These are phyloP conservation scores for Centrocercus urophasianus DNA, from an alignment of 2,113 vertebrate species.

Conservation along the genomic window DNA sequence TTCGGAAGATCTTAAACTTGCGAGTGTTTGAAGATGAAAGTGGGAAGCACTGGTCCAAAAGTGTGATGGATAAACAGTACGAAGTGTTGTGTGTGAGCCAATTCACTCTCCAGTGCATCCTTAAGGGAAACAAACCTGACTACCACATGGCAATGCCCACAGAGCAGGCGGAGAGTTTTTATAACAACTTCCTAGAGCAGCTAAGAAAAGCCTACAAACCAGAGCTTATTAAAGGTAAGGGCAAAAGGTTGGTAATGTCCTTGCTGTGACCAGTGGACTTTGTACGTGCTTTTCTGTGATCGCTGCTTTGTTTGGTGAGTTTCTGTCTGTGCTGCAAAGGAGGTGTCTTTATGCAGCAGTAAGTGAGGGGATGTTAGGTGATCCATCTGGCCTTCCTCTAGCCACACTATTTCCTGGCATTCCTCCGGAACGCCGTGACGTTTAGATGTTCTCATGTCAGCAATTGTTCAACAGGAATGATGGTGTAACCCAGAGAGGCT, in stretches of 20 bases:
- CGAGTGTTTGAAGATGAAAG: constrained; percentile 93
- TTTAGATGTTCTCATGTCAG: neutral
- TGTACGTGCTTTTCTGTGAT: neutral
- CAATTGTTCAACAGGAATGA: neutral
- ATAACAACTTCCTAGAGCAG: constrained; percentile 90
- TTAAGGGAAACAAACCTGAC: constrained; percentile 97
- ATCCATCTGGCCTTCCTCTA: neutral
- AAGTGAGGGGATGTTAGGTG: neutral
- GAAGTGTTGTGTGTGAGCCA: constrained; percentile 96
- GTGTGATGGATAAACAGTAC: constrained; percentile 91
- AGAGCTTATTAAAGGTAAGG: constrained; percentile 91
- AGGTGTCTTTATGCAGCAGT: fast-evolving
- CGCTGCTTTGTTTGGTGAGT: neutral
- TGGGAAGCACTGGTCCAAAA: constrained; percentile 92
- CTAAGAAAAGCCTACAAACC: constrained; percentile 89
- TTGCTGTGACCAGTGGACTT: neutral
- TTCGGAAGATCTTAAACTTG: constrained; percentile 95
- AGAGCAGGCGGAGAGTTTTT: constrained; percentile 90
- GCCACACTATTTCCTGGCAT: neutral
- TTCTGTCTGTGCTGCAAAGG: neutral
- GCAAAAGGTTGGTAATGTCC: neutral
- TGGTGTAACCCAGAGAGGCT: neutral
- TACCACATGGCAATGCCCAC: constrained; percentile 94
- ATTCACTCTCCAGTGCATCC: constrained; percentile 94
- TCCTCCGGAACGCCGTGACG: neutral